A percentile compares a stretch with the other conserved stretches of the same genome.
Conservation (phyloP, 2,797 vertebrate species). For the Gadopsis marmoratus region DNA sequence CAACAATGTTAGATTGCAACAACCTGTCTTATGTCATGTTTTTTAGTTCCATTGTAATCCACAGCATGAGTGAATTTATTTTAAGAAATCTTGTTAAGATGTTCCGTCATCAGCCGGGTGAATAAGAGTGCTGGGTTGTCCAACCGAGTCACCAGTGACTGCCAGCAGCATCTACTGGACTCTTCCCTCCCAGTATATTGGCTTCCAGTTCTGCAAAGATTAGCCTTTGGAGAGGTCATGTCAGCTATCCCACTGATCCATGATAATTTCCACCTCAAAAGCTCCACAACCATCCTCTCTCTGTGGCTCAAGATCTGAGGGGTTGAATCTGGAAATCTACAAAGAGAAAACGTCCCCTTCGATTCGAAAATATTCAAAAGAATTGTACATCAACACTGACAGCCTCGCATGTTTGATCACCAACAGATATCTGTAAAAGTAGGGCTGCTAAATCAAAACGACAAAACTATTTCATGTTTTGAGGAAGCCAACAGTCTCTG, state of each 20-base stretch:
- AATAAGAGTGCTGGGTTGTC: slow-evolving; percentile 40
- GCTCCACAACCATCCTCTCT: slow-evolving; percentile 34
- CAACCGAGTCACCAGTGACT: slow-evolving; percentile 31
- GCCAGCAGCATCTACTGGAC: slow-evolving; percentile 56
- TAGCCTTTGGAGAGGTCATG: slow-evolving; percentile 62
- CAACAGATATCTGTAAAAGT: slow-evolving; percentile 53
- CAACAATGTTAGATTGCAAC: neutral
- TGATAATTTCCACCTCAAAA: slow-evolving; percentile 67
- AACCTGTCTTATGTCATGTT: slow-evolving; percentile 13
- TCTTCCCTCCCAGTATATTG: slow-evolving; percentile 38
- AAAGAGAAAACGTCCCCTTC: slow-evolving; percentile 70
- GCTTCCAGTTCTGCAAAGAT: slow-evolving; percentile 74
- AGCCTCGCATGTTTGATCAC: slow-evolving; percentile 52
- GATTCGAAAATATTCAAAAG: slow-evolving; percentile 54
- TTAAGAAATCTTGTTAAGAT: slow-evolving; percentile 13
- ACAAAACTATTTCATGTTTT: slow-evolving; percentile 49
- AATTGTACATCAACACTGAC: slow-evolving; percentile 56
- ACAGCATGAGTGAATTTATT: slow-evolving; percentile 24
- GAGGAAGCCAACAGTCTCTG: slow-evolving; percentile 23
- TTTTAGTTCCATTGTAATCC: slow-evolving; percentile 21
- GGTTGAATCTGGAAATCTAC: slow-evolving; percentile 65
- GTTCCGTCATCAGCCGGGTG: slow-evolving; percentile 40
- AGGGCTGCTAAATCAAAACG: slow-evolving; percentile 47
- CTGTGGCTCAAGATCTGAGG: slow-evolving; percentile 76
- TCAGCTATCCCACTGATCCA: slow-evolving; percentile 62